Evolutionary conservation across 2,888 invertebrate genomes (phyloP), one percentile per base, ranked within the genome.

Genomic region (Ennomos fuscantarius): DNA sequence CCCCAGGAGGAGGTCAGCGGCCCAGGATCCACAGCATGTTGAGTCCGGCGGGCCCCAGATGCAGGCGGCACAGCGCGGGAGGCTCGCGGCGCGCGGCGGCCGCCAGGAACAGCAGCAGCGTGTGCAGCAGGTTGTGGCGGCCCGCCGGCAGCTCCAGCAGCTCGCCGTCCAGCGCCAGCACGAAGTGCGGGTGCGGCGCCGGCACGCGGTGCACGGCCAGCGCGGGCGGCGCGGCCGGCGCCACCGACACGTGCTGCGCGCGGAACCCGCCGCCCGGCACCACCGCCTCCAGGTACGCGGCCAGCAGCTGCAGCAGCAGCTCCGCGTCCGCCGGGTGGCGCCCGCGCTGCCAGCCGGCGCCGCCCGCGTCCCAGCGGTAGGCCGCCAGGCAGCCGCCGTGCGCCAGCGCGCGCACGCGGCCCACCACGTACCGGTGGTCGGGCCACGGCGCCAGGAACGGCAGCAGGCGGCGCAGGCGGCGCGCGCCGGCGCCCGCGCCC

Each of bases 291-390:
- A 99, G 91, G 84, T 98, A 99, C 0, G 96, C 94, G 62, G 96
- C 96, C 65, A 98, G 93, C 68, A 97, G 84, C 82, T 97, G 97
- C 93, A 98, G 96, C 60, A 99, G 91, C 66, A 97, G 95, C 74
- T 95, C 96, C 31, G 97, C 95, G 92, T 99, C 98, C n/a, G 97
- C 95, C 10, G 98, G 98, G 24, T 24, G 24, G 5, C 24, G 24
- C 5, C 68, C 96, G 90, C 73, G 95, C 94, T 95, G 96, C 97
- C 98, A 97, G 45, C 94, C 94, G 73, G 96, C 89, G 40, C 96
- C 95, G 43, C 98, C 98, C 55, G 95, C 94, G 86, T 96, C 95
- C 98, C 98, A 98, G 65, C 95, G 95, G 87, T 96, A 99, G 72
- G 96, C 96, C 74, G 97, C 96, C 92, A 98, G 96, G 77, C 97